Evolutionary conservation across 2,888 invertebrate genomes (phyloP).

Genomic region (Limnephilus marmoratus): DNA sequence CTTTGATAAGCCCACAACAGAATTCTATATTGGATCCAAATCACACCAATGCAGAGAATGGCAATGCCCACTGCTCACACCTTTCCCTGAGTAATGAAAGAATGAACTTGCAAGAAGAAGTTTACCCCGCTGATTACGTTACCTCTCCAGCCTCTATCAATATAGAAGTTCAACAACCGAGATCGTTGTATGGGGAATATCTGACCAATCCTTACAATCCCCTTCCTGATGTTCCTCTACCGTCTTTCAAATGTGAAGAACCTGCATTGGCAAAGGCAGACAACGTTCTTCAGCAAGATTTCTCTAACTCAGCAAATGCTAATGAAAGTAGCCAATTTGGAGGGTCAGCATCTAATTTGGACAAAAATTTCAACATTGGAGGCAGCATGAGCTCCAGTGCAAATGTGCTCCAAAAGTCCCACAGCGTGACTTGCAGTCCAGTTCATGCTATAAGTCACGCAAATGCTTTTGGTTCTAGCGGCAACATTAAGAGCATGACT

Average conservation of each 20-base stretch:
- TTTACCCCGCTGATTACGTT: slow-evolving; percentile 5
- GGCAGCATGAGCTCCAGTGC: slow-evolving; percentile 68
- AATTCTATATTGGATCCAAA: slow-evolving; percentile 41
- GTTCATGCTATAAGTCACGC: slow-evolving; percentile 71
- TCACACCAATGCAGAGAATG: background rate
- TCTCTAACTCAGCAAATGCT: slow-evolving; percentile 66
- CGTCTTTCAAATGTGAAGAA: background rate
- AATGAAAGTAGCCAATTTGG: slow-evolving; percentile 21
- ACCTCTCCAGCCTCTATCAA: slow-evolving; percentile 54
- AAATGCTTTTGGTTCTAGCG: slow-evolving; percentile 74
- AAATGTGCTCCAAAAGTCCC: slow-evolving; percentile 72
- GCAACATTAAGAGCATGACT: slow-evolving; percentile 69
- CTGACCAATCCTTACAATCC: slow-evolving; percentile 78
- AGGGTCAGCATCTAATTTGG: slow-evolving; percentile 36
- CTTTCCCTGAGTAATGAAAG: background rate
- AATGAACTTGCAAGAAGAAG: slow-evolving; percentile 5
- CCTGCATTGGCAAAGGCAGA: slow-evolving; percentile 67
- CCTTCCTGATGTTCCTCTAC: slow-evolving; percentile 69
- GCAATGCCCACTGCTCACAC: background rate
- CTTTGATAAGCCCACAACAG: slow-evolving; percentile 62
- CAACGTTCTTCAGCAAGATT: slow-evolving; percentile 6
- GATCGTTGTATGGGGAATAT: slow-evolving; percentile 77
- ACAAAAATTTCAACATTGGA: slow-evolving; percentile 55
- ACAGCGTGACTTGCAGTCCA: slow-evolving; percentile 74
- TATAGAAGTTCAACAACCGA: slow-evolving; percentile 68